Percentiles rank a stretch among this genome's conserved stretches.
These are phyloP conservation scores for Desmophyllum pertusum DNA, from an alignment of 92 coral and sea anemone species.

Conservation along the genomic window DNA sequence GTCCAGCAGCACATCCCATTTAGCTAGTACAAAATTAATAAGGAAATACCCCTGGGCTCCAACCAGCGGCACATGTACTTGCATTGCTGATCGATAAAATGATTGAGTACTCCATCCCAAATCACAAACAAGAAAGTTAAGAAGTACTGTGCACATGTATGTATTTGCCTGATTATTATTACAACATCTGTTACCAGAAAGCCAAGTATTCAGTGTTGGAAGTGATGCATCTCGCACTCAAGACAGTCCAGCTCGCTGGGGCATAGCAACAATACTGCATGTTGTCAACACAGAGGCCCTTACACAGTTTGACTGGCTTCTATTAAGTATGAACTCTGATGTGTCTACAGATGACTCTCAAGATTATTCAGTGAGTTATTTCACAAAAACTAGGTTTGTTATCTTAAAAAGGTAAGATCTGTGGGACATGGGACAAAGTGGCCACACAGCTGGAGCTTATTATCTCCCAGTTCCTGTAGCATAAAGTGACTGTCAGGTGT, in stretches of 20 bases:
- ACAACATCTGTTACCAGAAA: conserved; percentile 32
- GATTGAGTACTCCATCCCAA: no score
- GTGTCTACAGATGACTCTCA: conserved; percentile 25
- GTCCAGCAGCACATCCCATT: no score
- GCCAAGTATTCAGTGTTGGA: conserved; percentile 58
- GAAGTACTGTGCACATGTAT: not conserved
- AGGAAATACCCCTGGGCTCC: no score
- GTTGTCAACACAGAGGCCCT: conserved; percentile 55
- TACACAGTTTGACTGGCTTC: conserved; percentile 64
- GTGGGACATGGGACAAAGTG: no score
- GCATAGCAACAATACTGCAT: conserved; percentile 59
- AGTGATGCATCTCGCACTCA: conserved; percentile 64
- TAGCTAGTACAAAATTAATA: no score
- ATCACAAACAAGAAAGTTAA: not conserved
- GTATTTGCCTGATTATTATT: not conserved
- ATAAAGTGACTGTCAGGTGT: no score
- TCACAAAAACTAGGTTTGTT: not conserved
- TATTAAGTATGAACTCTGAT: conserved; percentile 50
- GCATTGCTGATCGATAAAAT: no score
- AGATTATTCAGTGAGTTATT: conserved; percentile 52
- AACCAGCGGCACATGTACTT: no score
- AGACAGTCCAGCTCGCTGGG: conserved; percentile 81
- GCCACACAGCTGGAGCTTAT: no score
- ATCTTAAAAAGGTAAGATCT: no score
- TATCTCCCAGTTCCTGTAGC: no score